phyloP scores from a whole-genome alignment of 2,797 vertebrate genomes.

The Neostethus bicornis region DNA sequence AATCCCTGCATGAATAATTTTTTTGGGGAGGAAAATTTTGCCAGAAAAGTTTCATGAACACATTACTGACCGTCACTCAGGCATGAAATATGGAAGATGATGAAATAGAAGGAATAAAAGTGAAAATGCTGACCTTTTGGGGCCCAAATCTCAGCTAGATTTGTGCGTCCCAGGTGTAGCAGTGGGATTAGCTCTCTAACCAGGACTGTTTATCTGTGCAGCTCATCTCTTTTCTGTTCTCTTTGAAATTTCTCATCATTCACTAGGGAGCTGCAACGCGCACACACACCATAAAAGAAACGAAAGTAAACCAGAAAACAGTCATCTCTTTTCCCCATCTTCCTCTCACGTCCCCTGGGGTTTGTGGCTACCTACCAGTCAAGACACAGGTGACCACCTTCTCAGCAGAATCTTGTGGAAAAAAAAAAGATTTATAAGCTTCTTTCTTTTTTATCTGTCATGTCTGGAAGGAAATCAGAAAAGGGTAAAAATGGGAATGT shows the following conservation, averaged over 20 bases:
- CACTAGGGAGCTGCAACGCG: constrained; percentile 41
- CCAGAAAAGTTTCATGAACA: constrained; percentile 16
- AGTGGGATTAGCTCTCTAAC: constrained; percentile 67
- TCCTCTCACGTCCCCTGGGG: constrained; percentile 41
- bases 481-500: constrained; percentile 23
- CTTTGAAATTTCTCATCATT: constrained; percentile 62
- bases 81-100: neutral
- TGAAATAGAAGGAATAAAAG: constrained; percentile 11
- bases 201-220: constrained; percentile 64
- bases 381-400: constrained; percentile 66
- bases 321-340: constrained; percentile 36
- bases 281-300: constrained; percentile 45
- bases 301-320: constrained; percentile 28
- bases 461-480: constrained; percentile 48
- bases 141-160: constrained; percentile 50
- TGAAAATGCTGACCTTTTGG: constrained; percentile 26
- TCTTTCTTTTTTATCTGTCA: constrained; percentile 27
- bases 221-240: constrained; percentile 60
- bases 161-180: constrained; percentile 57
- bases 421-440: constrained; percentile 49
- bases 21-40: neutral
- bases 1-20: constrained; percentile 19
- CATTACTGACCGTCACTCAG: constrained; percentile 11
- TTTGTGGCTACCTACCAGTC: constrained; percentile 61
- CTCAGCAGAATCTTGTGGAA: constrained; percentile 47